Conservation (phyloP, 2,888 invertebrate species). For the Microplitis manilae region DNA sequence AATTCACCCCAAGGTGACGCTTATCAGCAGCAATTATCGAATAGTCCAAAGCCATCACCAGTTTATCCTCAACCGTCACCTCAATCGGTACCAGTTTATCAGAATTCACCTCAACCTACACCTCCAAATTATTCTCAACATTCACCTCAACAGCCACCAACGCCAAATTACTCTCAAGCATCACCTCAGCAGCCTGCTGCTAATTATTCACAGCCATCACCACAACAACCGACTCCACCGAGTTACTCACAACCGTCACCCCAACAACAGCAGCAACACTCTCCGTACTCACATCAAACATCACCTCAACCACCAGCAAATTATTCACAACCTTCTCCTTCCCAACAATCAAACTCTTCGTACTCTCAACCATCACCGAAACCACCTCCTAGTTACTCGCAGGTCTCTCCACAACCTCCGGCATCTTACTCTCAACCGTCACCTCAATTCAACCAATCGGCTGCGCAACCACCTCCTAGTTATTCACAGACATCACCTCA, state of each 20-base stretch:
- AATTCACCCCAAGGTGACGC: conserved; percentile 57
- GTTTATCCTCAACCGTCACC: conserved; percentile 60
- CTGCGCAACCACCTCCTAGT: conserved; percentile 51
- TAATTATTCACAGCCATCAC: conserved; percentile 66
- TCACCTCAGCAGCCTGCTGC: conserved; percentile 65
- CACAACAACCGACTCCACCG: conserved; percentile 67
- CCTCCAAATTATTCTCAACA: conserved; percentile 58
- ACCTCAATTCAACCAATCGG: conserved; percentile 54
- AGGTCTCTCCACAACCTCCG: conserved; percentile 56
- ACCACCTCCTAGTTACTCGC: conserved; percentile 60
- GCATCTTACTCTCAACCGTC: conserved; percentile 56
- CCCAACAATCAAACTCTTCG: conserved; percentile 53
- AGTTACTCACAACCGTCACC: conserved; percentile 70
- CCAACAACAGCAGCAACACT: conserved; percentile 66
- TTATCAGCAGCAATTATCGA: conserved; percentile 62
- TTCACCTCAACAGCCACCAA: conserved; percentile 57
- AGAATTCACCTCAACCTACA: conserved; percentile 53
- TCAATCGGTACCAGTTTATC: conserved; percentile 50
- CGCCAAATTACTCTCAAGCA: conserved; percentile 71
- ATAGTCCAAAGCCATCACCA: conserved; percentile 50
- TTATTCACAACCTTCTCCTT: conserved; percentile 61
- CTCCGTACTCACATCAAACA: conserved; percentile 8
- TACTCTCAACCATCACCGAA: conserved; percentile 64
- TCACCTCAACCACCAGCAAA: conserved; percentile 66
- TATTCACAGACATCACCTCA: conserved; percentile 61